Evolutionary conservation across 2,113 vertebrate species (phyloP).

Genomic region (Tautogolabrus adspersus): DNA sequence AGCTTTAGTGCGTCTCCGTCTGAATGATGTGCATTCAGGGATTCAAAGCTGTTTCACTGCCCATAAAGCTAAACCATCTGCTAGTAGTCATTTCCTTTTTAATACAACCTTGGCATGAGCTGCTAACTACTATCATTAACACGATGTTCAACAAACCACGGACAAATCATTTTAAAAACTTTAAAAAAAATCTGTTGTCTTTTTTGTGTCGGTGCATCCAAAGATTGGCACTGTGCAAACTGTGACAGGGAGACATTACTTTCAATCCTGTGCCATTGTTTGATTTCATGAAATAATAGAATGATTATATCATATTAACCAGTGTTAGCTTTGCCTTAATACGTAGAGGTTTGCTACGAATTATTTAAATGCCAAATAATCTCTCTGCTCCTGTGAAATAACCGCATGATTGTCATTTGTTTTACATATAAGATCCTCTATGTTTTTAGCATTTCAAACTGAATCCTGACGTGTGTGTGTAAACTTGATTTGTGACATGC

Average conservation of each 20-base stretch:
- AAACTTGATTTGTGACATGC: neutral
- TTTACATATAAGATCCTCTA: neutral
- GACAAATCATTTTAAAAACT: too few species aligned
- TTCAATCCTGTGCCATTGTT: neutral
- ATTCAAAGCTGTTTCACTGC: slow-evolving; percentile 48
- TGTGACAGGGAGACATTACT: neutral
- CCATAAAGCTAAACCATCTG: neutral
- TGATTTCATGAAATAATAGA: neutral
- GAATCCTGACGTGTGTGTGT: neutral
- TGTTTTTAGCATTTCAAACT: slow-evolving; percentile 19
- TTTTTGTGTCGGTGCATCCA: neutral
- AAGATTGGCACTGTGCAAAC: neutral
- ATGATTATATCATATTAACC: neutral
- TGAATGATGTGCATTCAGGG: slow-evolving; percentile 31
- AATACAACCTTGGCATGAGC: neutral
- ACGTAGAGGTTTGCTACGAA: neutral
- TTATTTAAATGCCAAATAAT: slow-evolving; percentile 15
- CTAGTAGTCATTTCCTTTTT: neutral
- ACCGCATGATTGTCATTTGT: neutral
- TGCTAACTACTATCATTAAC: too few species aligned
- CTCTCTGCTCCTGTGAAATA: neutral
- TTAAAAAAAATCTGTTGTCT: too few species aligned
- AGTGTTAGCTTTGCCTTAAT: slow-evolving; percentile 44
- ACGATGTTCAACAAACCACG: too few species aligned
- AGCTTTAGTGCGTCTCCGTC: slow-evolving; percentile 3